Evolutionary conservation across 2,113 vertebrate species (phyloP).

Genomic region (Struthidea cinerea): DNA sequence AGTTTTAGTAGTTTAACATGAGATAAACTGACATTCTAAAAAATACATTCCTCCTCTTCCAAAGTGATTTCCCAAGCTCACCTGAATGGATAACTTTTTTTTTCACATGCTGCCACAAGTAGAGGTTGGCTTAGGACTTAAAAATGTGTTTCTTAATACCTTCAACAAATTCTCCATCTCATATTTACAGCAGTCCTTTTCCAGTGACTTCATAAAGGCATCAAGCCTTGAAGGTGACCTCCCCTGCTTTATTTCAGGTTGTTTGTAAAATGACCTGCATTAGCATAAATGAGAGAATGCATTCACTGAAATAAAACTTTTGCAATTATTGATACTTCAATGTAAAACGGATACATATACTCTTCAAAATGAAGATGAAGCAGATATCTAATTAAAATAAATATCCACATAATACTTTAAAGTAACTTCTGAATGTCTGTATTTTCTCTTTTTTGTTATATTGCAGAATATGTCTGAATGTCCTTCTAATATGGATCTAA

Average conservation of each 20-base stretch:
- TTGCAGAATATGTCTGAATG: background rate
- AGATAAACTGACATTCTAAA: background rate
- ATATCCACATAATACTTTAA: background rate
- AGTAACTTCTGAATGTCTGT: background rate
- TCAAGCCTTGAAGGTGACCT: slow-evolving; percentile 58
- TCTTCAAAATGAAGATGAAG: background rate
- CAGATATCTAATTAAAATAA: background rate
- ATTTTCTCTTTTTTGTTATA: background rate
- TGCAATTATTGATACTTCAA: background rate
- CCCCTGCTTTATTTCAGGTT: slow-evolving; percentile 54
- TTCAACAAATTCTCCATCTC: slow-evolving; percentile 68
- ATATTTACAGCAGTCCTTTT: slow-evolving; percentile 64
- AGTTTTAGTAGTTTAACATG: background rate
- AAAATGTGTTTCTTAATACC: slow-evolving; percentile 62
- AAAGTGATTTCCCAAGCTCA: slow-evolving; percentile 41
- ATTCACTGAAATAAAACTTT: slow-evolving; percentile 36
- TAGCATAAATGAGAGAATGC: slow-evolving; percentile 7
- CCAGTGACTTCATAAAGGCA: slow-evolving; percentile 63
- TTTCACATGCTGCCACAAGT: background rate
- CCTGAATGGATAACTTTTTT: slow-evolving; percentile 58
- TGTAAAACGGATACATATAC: background rate
- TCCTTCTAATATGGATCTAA: slow-evolving; percentile 15
- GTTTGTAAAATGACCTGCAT: slow-evolving; percentile 50
- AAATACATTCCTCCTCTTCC: background rate
- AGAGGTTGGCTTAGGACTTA: slow-evolving; percentile 49